A percentile compares a stretch with the other conserved stretches of the same genome.
Evolutionary conservation across 2,888 invertebrate genomes (phyloP).

Genomic region (Troglohyphantes excavatus): DNA sequence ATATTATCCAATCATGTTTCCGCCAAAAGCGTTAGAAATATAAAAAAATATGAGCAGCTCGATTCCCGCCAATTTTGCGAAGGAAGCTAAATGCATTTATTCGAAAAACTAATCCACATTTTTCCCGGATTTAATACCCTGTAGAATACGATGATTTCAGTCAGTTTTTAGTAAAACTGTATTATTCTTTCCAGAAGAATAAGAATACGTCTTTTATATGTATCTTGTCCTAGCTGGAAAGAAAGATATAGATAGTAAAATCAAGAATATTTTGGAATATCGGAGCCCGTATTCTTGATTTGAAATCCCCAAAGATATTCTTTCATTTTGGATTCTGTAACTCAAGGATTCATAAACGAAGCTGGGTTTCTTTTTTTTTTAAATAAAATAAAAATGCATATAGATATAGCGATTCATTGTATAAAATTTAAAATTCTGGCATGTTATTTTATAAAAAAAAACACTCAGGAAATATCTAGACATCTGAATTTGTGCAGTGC

Average conservation of each 20-base stretch:
- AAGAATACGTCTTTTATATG: background rate
- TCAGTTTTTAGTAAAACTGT: background rate
- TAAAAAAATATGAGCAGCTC: background rate
- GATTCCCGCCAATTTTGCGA: conserved; percentile 10
- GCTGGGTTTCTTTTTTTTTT: no score
- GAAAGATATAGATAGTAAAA: background rate
- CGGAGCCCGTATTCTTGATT: background rate
- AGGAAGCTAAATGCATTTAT: conserved; percentile 8
- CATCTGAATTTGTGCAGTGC: no score
- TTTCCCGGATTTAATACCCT: conserved; percentile 7
- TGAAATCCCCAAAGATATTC: background rate
- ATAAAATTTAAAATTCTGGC: no score
- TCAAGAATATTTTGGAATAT: conserved; percentile 1
- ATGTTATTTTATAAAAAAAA: no score
- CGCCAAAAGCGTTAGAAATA: background rate
- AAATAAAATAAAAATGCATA: no score
- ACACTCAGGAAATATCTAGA: no score
- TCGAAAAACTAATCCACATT: background rate
- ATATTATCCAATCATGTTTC: background rate
- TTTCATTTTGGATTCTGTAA: background rate
- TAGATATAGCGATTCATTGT: no score
- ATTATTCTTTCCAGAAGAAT: background rate
- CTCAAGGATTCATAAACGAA: background rate
- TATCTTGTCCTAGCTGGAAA: background rate
- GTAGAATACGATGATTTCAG: conserved; percentile 33